Percentiles rank a stretch among this genome's conserved stretches.
These are phyloP conservation scores for Bolborhynchus lineola DNA, from an alignment of 2,113 vertebrate genomes.

Conservation along the genomic window DNA sequence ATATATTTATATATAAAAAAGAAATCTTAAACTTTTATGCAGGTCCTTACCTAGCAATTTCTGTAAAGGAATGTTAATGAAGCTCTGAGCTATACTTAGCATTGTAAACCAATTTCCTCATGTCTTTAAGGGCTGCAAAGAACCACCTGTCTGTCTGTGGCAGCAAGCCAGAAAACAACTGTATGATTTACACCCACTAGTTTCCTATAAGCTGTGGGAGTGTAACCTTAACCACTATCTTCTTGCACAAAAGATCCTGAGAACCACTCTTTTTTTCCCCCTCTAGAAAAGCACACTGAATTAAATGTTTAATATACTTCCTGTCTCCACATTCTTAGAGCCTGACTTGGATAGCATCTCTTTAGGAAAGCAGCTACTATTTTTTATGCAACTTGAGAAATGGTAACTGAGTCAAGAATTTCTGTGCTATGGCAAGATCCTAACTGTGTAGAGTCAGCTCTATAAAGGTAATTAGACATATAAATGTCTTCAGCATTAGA, in stretches of 20 bases:
- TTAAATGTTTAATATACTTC: constrained; percentile 8
- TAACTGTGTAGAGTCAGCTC: not conserved
- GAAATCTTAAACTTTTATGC: not conserved
- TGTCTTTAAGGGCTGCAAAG: not conserved
- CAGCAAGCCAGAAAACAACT: constrained; percentile 53
- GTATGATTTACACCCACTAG: constrained; percentile 46
- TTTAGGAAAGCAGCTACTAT: not conserved
- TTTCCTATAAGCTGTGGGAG: constrained; percentile 46
- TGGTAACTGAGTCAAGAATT: not conserved
- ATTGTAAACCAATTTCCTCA: constrained; percentile 2
- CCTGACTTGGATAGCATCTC: not conserved
- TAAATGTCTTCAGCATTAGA: not conserved
- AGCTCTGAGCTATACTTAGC: constrained; percentile 38
- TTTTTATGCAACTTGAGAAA: not conserved
- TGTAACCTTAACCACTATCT: constrained; percentile 20
- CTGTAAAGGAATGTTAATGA: constrained; percentile 1
- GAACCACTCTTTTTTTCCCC: not conserved
- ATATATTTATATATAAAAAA: not conserved
- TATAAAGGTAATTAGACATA: not conserved
- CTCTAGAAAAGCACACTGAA: not conserved
- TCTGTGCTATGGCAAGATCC: not conserved
- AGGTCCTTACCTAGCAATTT: constrained; percentile 19
- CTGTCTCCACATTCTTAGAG: not conserved
- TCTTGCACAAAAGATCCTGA: constrained; percentile 32
- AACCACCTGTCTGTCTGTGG: constrained; percentile 64